These are phyloP conservation scores for Calliphora vomitoria DNA, from an alignment of 2,888 invertebrate genomes.

Conservation along the genomic window DNA sequence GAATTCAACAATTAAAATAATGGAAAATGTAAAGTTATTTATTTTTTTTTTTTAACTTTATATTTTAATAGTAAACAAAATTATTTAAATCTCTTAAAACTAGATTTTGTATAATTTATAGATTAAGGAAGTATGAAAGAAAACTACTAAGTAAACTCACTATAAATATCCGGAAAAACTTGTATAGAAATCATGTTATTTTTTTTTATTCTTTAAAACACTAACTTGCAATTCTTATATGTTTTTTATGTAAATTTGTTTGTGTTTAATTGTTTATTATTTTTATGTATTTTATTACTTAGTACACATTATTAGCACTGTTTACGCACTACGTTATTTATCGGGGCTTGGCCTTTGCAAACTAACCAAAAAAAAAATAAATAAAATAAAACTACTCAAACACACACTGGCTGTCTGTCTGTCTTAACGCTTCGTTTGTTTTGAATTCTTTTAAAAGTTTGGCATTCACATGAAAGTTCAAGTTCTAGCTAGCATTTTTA, in stretches of 20 bases:
- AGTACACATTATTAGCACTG: slow-evolving; percentile 1
- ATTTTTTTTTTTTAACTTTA: too few relatives aligned
- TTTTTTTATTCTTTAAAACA: background rate
- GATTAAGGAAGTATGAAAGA: background rate
- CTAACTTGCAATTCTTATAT: background rate
- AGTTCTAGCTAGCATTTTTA: slow-evolving; percentile 17
- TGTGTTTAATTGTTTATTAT: background rate
- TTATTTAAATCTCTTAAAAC: too few relatives aligned
- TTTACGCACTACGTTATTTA: background rate
- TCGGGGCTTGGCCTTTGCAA: slow-evolving; percentile 9
- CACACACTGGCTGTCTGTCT: background rate
- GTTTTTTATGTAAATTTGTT: background rate
- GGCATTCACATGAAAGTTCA: slow-evolving; percentile 25
- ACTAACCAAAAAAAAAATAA: slow-evolving; percentile 3
- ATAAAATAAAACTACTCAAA: background rate
- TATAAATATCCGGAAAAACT: slow-evolving; percentile 2
- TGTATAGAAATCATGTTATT: background rate
- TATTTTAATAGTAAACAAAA: too few relatives aligned
- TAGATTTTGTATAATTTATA: too few relatives aligned
- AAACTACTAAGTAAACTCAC: background rate
- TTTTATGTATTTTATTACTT: background rate
- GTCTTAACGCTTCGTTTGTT: background rate
- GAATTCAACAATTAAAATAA: too few relatives aligned
- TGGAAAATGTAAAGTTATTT: too few relatives aligned
- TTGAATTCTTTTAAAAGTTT: slow-evolving; percentile 9